Percentiles rank a stretch among this genome's conserved stretches.
These are phyloP conservation scores for Dermatophagoides farinae DNA, from an alignment of 1,140 invertebrate genomes.

Conservation along the genomic window DNA sequence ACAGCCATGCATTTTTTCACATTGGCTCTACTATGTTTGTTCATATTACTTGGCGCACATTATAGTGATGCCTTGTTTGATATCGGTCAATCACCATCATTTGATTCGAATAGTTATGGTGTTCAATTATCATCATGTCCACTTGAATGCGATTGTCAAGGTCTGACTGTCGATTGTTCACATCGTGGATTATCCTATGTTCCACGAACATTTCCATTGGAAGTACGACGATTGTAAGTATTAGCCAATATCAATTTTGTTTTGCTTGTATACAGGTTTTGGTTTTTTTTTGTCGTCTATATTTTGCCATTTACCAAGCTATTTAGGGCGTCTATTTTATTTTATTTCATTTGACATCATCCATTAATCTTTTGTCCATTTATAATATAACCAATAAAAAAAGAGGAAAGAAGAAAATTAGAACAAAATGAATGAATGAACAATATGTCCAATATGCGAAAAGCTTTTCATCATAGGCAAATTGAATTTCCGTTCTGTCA, in stretches of 20 bases:
- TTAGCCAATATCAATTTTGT: slow-evolving; percentile 3
- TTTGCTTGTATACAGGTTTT: too few relatives aligned
- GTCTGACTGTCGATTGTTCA: slow-evolving; percentile 54
- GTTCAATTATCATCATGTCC: slow-evolving; percentile 35
- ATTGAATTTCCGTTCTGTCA: too few relatives aligned
- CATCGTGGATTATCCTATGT: slow-evolving; percentile 52
- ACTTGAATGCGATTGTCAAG: slow-evolving; percentile 51
- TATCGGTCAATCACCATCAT: too few relatives aligned
- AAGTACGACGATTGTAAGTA: slow-evolving; percentile 66
- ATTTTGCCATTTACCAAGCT: not conserved
- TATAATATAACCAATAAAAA: too few relatives aligned
- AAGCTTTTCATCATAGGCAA: too few relatives aligned
- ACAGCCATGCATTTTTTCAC: slow-evolving; percentile 9
- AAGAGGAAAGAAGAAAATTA: too few relatives aligned
- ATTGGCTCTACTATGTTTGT: not conserved
- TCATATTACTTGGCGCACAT: not conserved
- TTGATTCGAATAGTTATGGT: slow-evolving; percentile 6
- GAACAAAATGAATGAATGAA: too few relatives aligned
- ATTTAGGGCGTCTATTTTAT: too few relatives aligned
- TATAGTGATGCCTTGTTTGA: not conserved
- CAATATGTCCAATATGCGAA: too few relatives aligned
- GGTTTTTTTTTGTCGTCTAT: not conserved
- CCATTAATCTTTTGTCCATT: too few relatives aligned
- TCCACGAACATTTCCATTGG: slow-evolving; percentile 46
- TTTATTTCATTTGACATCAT: too few relatives aligned